phyloP scores from a whole-genome alignment of 2,888 invertebrate genomes.

The Lymantria monacha region DNA sequence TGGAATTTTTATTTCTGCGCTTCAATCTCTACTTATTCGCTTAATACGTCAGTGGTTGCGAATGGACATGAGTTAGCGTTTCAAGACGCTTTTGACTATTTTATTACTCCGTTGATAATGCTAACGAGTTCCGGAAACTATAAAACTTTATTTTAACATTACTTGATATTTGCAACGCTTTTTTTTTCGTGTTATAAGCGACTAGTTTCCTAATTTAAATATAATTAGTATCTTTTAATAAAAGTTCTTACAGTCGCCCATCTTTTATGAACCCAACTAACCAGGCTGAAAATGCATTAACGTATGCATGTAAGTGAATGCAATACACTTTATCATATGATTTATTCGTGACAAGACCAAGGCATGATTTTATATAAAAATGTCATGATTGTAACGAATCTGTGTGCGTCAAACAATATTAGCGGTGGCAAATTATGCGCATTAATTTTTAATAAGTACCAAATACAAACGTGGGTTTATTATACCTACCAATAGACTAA shows the following conservation, averaged over 20 bases:
- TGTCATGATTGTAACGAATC: background rate
- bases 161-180: background rate
- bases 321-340: background rate
- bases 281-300: background rate
- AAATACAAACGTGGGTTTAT: background rate
- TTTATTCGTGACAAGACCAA: background rate
- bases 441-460: background rate
- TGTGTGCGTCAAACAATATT: background rate
- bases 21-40: slow-evolving; percentile 17
- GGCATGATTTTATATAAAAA: background rate
- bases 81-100: slow-evolving; percentile 2
- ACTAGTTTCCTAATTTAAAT: background rate
- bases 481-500: background rate
- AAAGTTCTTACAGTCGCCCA: background rate
- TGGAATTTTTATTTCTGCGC: slow-evolving; percentile 40
- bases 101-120: slow-evolving; percentile 4
- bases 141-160: background rate
- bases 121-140: slow-evolving; percentile 1
- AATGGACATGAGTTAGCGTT: slow-evolving; percentile 3
- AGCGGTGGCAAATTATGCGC: background rate
- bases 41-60: slow-evolving; percentile 15
- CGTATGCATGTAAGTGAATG: background rate
- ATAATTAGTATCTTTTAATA: background rate
- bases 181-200: background rate
- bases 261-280: background rate